A percentile compares a stretch with the other conserved stretches of the same genome.
Evolutionary conservation across 53 echinoderm and acorn worm genomes (phyloP).

Genomic region (Henricia sp.): DNA sequence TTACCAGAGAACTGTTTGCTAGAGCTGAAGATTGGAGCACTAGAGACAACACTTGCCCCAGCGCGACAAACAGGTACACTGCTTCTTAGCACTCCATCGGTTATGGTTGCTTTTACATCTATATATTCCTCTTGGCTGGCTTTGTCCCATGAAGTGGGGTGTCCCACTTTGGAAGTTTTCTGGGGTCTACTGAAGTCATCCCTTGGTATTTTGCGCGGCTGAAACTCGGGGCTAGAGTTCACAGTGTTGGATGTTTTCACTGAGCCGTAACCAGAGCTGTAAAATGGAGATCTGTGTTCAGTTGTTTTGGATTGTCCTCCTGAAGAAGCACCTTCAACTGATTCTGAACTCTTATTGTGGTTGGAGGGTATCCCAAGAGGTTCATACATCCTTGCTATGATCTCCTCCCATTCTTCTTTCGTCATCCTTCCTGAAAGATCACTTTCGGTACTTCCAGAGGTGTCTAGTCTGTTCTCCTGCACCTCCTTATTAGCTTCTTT

Average conservation of each 20-base stretch:
- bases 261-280: not conserved
- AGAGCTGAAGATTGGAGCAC: not conserved
- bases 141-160: not conserved
- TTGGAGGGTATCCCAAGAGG: conserved; percentile 34
- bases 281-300: not conserved
- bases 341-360: not conserved
- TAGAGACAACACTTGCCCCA: not conserved
- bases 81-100: not conserved
- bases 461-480: not conserved
- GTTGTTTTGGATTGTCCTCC: not conserved
- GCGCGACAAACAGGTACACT: conserved; percentile 30
- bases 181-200: not conserved
- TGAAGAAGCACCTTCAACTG: not conserved
- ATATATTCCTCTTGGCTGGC: not conserved
- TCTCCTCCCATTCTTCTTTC: conserved; percentile 17
- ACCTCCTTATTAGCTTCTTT: conserved; percentile 12
- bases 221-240: not conserved
- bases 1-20: not conserved
- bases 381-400: conserved; percentile 31
- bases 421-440: conserved; percentile 24
- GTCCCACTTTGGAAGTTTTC: not conserved
- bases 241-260: not conserved
- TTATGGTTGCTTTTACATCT: conserved; percentile 12
- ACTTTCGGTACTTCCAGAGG: not conserved
- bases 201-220: not conserved